Evolutionary conservation across 2,888 invertebrate genomes (phyloP), one percentile per base, ranked within the genome.

Genomic region (Platerodrilus igneus): DNA sequence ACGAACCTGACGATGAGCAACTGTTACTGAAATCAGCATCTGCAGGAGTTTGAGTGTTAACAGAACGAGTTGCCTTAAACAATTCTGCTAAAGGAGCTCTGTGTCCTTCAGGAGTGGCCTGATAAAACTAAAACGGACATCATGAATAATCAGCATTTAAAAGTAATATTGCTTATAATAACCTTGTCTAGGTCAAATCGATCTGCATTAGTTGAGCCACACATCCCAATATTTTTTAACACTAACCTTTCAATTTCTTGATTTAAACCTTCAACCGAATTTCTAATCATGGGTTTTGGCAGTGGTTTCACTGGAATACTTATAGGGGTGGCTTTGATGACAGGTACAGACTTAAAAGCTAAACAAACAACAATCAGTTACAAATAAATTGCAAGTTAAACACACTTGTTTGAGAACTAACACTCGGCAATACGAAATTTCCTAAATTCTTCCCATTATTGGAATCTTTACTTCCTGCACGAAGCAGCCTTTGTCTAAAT

Each of bases 21-120:
- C 79, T 80, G 59, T 78, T 77, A 54, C 76, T 75, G 53, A 80
- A 73, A 54, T 76, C 76, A 17, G 56, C 53, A 53, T 79, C 78
- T 43, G 83, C 83, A 13, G 89, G 89, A 8, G 90, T 89, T 71
- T 89, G 90, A 8, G 90, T 89, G 66, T 89, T 85, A 42, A 88
- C 84, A 40, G 84, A 86, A 45, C 86, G 76, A 31, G 62, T 78
- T 46, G 71, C 70, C 48, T 81, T 72, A 46, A 86, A 72, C 14
- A 86, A 67, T 58, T 89, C 89, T 3, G 86, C 85, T 41, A 88
- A 72, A 3, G 90, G 90, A 7, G 89, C 89, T 45, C 88, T 74
- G 62, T 88, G 88, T 8, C 90, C 90, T 70, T 90, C 90, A 2
- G 89, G 88, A 38, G 86, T 83, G 36, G 78, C 79, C 70, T 85